Evolutionary conservation across 1,140 invertebrate genomes (phyloP).

Genomic region (Drosophila sturtevanti): DNA sequence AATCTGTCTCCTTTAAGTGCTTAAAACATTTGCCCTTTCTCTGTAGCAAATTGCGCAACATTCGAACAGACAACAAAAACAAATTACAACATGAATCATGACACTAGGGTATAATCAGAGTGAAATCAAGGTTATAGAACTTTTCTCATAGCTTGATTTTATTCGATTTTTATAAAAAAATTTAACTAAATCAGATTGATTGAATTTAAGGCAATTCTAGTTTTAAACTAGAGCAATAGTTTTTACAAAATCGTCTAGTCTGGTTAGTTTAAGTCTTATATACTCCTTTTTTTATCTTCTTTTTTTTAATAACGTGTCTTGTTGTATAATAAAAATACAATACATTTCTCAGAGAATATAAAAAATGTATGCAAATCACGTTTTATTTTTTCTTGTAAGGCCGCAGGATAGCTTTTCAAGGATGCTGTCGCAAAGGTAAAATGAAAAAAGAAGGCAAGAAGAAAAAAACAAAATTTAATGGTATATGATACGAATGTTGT

Average conservation of each 20-base stretch:
- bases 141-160: too few relatives aligned
- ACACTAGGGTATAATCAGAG: too few relatives aligned
- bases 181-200: too few relatives aligned
- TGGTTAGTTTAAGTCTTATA: too few relatives aligned
- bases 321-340: neutral
- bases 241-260: too few relatives aligned
- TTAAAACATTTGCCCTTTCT: neutral
- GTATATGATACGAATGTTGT: neutral
- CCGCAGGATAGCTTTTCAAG: neutral
- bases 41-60: too few relatives aligned
- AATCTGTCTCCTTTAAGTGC: neutral
- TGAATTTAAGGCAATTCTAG: too few relatives aligned
- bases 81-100: too few relatives aligned
- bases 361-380: slow-evolving; percentile 56
- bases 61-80: too few relatives aligned
- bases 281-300: neutral
- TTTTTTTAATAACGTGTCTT: neutral
- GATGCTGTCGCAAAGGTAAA: slow-evolving; percentile 24
- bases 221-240: too few relatives aligned
- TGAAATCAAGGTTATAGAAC: too few relatives aligned
- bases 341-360: slow-evolving; percentile 7
- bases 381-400: slow-evolving; percentile 36
- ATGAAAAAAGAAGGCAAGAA: neutral
- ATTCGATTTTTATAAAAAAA: too few relatives aligned
- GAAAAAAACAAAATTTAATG: slow-evolving; percentile 17